Conservation (phyloP, 2,113 vertebrate genomes). For the Chaenocephalus aceratus region DNA sequence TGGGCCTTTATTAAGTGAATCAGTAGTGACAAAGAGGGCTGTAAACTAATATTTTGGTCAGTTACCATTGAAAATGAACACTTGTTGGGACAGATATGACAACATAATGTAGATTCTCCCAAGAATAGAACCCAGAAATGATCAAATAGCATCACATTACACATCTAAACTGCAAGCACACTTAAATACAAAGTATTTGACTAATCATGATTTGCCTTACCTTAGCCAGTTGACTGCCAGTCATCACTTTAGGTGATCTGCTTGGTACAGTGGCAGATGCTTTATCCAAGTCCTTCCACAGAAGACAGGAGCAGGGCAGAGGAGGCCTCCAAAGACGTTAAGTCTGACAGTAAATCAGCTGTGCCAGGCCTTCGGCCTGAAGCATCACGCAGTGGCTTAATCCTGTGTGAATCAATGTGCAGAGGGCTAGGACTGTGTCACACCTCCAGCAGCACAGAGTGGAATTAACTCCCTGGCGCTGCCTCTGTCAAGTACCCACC, state of each 20-base stretch:
- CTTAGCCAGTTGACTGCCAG: constrained; percentile 73
- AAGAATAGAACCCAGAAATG: not conserved
- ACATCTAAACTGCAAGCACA: not conserved
- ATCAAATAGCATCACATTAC: not conserved
- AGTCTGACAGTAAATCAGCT: constrained; percentile 77
- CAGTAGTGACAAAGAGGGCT: not conserved
- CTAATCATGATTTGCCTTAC: constrained; percentile 51
- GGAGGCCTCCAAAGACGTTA: constrained; percentile 69
- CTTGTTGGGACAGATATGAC: not conserved
- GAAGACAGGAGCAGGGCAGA: constrained; percentile 48
- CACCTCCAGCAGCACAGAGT: constrained; percentile 62
- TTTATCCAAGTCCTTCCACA: constrained; percentile 44
- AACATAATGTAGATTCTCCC: not conserved
- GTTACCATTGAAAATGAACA: not conserved
- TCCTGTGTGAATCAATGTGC: constrained; percentile 73
- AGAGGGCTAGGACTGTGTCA: constrained; percentile 72
- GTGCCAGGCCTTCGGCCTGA: constrained; percentile 67
- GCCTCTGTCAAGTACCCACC: constrained; percentile 64
- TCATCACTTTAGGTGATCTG: constrained; percentile 74
- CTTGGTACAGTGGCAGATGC: constrained; percentile 52
- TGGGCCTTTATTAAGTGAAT: no score
- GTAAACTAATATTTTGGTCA: not conserved
- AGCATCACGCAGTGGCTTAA: constrained; percentile 76
- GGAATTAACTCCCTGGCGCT: constrained; percentile 63
- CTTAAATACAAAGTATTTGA: not conserved